Conservation (phyloP, 2,797 vertebrate species). For the Vultur gryphus region DNA sequence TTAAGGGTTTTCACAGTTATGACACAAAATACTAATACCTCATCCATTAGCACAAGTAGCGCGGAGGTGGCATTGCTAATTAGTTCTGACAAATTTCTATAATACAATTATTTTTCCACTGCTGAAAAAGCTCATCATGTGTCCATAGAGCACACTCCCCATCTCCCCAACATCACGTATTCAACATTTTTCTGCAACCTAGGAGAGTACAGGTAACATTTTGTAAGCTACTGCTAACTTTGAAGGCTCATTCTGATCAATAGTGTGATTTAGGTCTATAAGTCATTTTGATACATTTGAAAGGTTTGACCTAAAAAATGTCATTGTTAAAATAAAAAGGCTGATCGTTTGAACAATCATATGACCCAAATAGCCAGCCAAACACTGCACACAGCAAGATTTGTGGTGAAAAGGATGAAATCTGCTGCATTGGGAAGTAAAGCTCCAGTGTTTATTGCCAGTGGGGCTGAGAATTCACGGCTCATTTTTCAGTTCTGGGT, state of each 20-base stretch:
- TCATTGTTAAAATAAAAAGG: neutral
- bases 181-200: neutral
- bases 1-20: neutral
- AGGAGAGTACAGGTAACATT: neutral
- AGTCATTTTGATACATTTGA: neutral
- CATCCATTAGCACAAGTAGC: neutral
- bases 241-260: neutral
- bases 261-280: neutral
- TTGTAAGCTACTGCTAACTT: neutral
- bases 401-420: neutral
- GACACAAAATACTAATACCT: neutral
- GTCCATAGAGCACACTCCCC: neutral
- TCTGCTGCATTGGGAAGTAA: neutral
- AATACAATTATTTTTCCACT: neutral
- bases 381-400: neutral
- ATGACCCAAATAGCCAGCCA: neutral
- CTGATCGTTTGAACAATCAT: neutral
- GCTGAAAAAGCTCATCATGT: neutral
- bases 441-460: neutral
- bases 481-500: neutral
- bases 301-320: neutral
- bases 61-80: neutral
- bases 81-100: neutral
- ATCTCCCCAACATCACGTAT: fast-evolving
- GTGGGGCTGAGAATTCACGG: neutral